These are phyloP conservation scores for Tragelaphus imberbis DNA, from an alignment of 2,113 vertebrate species.

Conservation along the genomic window DNA sequence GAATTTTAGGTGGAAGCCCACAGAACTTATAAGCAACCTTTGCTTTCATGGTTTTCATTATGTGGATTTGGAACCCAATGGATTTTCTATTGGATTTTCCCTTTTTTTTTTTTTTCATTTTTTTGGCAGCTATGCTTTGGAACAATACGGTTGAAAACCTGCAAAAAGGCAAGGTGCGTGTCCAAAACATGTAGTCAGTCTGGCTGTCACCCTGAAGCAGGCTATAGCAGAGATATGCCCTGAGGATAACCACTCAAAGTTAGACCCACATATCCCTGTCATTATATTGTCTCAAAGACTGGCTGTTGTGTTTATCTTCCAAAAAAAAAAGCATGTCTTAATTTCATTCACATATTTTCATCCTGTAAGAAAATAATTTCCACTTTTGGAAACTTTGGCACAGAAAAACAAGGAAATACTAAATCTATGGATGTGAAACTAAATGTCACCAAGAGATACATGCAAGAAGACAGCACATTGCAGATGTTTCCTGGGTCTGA, in stretches of 20 bases:
- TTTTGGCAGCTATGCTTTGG: neutral
- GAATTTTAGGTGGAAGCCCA: neutral
- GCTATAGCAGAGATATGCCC: neutral
- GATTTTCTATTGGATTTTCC: neutral
- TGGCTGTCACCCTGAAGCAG: neutral
- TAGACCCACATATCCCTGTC: neutral
- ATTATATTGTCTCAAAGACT: neutral
- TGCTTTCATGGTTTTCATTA: neutral
- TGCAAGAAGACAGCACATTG: neutral
- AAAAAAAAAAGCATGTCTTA: neutral
- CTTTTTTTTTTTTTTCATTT: neutral
- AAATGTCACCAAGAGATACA: neutral
- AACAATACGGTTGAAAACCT: neutral
- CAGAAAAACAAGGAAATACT: neutral
- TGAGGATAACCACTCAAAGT: neutral
- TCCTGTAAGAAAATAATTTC: neutral
- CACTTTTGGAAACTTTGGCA: neutral
- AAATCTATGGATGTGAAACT: neutral
- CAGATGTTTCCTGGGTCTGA: neutral
- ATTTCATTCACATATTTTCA: conserved; percentile 22
- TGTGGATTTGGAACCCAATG: neutral
- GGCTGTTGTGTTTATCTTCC: neutral
- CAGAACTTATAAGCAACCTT: neutral
- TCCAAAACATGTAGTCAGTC: neutral
- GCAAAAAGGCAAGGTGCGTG: neutral